These are phyloP conservation scores for Lepidiolamprologus cunningtoni DNA, from an alignment of 2,113 vertebrate species.

Conservation along the genomic window DNA sequence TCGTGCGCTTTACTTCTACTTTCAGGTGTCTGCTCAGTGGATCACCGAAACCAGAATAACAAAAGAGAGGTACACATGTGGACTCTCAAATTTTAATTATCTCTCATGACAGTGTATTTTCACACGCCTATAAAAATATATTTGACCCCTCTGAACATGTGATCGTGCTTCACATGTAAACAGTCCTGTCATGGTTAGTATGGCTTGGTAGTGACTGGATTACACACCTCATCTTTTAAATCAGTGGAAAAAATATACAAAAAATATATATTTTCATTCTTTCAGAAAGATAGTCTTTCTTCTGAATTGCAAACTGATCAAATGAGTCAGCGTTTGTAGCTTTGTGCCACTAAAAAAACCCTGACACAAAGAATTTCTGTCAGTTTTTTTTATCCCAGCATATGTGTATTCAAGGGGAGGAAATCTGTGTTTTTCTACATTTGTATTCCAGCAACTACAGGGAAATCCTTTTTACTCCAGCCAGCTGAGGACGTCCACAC, in stretches of 20 bases:
- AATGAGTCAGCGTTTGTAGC: slow-evolving; percentile 23
- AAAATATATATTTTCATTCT: neutral
- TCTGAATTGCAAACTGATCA: slow-evolving; percentile 41
- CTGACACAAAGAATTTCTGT: neutral
- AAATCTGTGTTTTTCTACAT: slow-evolving; percentile 20
- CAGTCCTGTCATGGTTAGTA: slow-evolving; percentile 14
- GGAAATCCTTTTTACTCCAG: slow-evolving; percentile 59
- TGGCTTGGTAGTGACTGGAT: neutral
- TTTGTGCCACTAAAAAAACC: neutral
- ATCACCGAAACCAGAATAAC: slow-evolving; percentile 30
- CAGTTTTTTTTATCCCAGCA: neutral
- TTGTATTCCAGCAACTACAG: slow-evolving; percentile 48
- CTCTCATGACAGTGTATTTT: slow-evolving; percentile 54
- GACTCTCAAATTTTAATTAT: slow-evolving; percentile 61
- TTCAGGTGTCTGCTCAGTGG: slow-evolving; percentile 29
- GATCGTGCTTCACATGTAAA: slow-evolving; percentile 2
- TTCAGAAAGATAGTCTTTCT: slow-evolving; percentile 1
- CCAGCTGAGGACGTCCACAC: slow-evolving; percentile 37
- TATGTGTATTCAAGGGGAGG: neutral
- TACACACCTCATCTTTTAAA: neutral
- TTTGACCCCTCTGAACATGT: slow-evolving; percentile 20
- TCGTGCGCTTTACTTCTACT: neutral
- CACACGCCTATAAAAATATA: slow-evolving; percentile 42
- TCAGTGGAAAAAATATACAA: neutral
- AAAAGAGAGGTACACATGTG: slow-evolving; percentile 21